These are phyloP conservation scores for Zelleria hepariella DNA, from an alignment of 2,888 invertebrate species.

Conservation along the genomic window DNA sequence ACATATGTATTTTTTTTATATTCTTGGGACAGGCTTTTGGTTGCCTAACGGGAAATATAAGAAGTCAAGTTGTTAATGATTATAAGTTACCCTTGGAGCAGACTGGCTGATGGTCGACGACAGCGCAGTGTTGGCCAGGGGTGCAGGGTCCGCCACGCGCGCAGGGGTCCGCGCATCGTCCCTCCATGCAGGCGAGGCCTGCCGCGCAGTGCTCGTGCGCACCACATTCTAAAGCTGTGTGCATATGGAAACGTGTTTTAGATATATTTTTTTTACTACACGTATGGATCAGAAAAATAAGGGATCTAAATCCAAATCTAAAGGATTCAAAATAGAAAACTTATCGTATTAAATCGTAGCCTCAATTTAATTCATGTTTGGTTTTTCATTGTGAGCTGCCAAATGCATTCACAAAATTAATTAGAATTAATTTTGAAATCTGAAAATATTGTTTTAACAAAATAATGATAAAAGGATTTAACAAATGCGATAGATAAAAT, in stretches of 20 bases:
- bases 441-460: no score
- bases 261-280: no score
- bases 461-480: no score
- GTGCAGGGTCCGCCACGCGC: slow-evolving; percentile 80
- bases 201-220: slow-evolving; percentile 84
- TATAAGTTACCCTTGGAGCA: slow-evolving; percentile 83
- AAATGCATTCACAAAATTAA: no score
- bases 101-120: slow-evolving; percentile 86
- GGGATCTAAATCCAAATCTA: not conserved
- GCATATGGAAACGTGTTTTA: slow-evolving; percentile 9
- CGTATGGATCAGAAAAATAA: not conserved
- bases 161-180: slow-evolving; percentile 88
- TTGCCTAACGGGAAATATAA: slow-evolving; percentile 2
- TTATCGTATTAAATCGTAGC: no score
- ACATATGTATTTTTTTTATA: slow-evolving; percentile 3
- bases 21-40: not conserved
- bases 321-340: not conserved
- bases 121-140: slow-evolving; percentile 83
- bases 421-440: no score
- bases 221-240: slow-evolving; percentile 83
- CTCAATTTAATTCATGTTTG: no score
- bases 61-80: not conserved
- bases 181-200: slow-evolving; percentile 83
- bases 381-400: no score
- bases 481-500: no score